Conservation (phyloP, 2,797 vertebrate genomes). For the Anguilla pacifica region DNA sequence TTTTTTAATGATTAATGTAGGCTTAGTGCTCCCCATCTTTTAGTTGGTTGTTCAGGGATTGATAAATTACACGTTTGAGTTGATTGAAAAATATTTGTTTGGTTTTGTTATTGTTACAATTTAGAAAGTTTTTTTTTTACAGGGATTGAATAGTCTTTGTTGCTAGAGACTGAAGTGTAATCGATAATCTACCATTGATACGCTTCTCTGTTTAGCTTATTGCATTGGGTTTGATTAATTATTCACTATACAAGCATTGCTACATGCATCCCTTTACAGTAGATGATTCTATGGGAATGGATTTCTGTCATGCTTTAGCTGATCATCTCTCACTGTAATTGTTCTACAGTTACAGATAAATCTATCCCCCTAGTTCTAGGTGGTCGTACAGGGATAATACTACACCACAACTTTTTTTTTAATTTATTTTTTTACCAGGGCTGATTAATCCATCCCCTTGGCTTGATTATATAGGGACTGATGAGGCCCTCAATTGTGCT, state of each 20-base stretch:
- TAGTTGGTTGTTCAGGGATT: neutral
- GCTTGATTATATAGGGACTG: neutral
- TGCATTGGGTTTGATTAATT: neutral
- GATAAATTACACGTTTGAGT: neutral
- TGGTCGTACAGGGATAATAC: constrained; percentile 7
- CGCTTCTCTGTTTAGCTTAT: neutral
- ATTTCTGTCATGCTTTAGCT: neutral
- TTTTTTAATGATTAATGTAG: neutral
- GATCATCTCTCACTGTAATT: neutral
- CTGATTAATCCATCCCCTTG: neutral
- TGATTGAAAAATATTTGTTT: neutral
- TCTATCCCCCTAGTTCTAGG: neutral
- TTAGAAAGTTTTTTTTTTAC: neutral
- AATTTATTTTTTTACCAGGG: neutral
- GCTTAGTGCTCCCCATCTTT: neutral
- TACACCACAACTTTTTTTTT: neutral
- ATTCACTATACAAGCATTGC: neutral
- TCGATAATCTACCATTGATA: neutral
- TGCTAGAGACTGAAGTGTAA: neutral
- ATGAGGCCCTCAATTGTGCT: neutral
- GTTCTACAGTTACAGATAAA: neutral
- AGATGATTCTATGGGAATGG: neutral
- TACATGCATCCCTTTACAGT: neutral
- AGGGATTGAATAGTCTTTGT: neutral
- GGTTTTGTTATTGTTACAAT: no score